Evolutionary conservation across 2,888 invertebrate genomes (phyloP).

Genomic region (Diarsia brunnea): DNA sequence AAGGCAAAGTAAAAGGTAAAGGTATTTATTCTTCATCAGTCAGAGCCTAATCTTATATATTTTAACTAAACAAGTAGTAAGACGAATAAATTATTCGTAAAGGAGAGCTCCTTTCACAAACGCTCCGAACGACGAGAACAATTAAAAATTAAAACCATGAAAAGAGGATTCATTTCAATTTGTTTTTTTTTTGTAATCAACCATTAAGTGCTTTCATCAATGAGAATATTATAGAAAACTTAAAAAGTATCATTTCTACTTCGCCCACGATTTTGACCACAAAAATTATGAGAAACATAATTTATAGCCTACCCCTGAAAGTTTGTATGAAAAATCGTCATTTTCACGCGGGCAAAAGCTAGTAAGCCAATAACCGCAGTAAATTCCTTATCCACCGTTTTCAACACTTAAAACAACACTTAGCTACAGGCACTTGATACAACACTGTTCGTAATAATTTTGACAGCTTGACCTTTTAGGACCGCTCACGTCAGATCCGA

Average conservation of each 20-base stretch:
- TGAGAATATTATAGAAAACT: no score
- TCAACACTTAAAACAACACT: not conserved
- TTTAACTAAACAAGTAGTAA: constrained; percentile 35
- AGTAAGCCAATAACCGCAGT: not conserved
- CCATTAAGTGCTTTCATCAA: constrained; percentile 10
- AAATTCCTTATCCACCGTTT: not conserved
- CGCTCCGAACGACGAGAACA: constrained; percentile 5
- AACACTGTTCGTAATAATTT: constrained; percentile 10
- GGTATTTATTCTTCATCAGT: constrained; percentile 31
- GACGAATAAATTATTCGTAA: constrained; percentile 36
- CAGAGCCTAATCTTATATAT: constrained; percentile 19
- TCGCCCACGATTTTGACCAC: no score
- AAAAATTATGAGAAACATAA: no score
- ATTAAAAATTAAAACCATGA: constrained; percentile 48
- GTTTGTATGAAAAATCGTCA: no score
- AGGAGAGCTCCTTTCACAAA: constrained; percentile 15
- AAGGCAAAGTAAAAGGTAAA: not conserved
- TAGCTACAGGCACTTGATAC: constrained; percentile 10
- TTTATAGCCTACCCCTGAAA: no score
- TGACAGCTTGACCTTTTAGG: constrained; percentile 40
- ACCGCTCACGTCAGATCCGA: not conserved
- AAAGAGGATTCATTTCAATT: constrained; percentile 23
- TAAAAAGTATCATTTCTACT: no score
- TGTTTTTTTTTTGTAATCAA: not conserved
- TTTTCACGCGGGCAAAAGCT: no score